Conservation (phyloP, 2,888 invertebrate genomes). For the Diaphora mendica region DNA sequence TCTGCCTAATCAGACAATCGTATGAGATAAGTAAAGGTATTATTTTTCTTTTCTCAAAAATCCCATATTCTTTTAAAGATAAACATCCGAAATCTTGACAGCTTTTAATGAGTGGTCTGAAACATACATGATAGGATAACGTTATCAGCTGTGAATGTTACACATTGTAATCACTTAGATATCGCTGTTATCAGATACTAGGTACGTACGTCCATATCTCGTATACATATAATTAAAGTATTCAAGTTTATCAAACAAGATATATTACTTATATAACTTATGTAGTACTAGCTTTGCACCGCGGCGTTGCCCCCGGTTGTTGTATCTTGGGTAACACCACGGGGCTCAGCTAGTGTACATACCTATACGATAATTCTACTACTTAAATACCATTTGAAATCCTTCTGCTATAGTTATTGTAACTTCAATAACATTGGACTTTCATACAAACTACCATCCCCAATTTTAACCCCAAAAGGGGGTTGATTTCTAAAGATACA, state of each 20-base stretch:
- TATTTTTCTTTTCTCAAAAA: not conserved
- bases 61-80: not conserved
- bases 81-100: not conserved
- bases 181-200: constrained; percentile 9
- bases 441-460: too few species aligned
- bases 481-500: too few species aligned
- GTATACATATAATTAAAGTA: not conserved
- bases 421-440: too few species aligned
- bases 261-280: not conserved
- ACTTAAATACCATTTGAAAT: too few species aligned
- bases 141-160: constrained; percentile 13
- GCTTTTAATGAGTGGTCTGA: constrained; percentile 1
- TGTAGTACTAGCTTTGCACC: too few species aligned
- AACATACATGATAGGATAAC: constrained; percentile 3
- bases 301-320: too few species aligned
- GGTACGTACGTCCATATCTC: not conserved
- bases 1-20: not conserved
- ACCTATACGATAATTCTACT: too few species aligned
- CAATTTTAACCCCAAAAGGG: too few species aligned
- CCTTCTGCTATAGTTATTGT: too few species aligned
- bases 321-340: too few species aligned
- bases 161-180: constrained; percentile 10
- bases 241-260: constrained; percentile 1
- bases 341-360: too few species aligned
- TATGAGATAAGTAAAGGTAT: not conserved